Conservation (phyloP, 2,797 vertebrate genomes). For the Epinephelus malabaricus region DNA sequence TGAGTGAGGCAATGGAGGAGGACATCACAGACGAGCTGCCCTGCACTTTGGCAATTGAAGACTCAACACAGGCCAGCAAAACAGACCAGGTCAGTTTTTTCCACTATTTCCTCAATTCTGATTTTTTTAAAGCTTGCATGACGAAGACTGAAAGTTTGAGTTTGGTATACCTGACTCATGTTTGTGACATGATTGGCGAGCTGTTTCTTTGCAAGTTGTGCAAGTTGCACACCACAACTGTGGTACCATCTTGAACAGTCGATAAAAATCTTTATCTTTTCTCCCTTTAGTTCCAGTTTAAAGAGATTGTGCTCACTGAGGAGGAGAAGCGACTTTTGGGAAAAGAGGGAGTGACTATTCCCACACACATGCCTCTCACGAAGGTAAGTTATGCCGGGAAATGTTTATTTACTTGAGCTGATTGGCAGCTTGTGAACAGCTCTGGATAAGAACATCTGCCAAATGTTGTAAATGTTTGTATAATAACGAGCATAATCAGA, state of each 20-base stretch:
- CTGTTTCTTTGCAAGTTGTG: neutral
- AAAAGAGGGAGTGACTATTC: conserved; percentile 89
- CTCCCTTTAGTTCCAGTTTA: conserved; percentile 81
- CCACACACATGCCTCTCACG: conserved; percentile 89
- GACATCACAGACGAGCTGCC: conserved; percentile 77
- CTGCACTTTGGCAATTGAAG: conserved; percentile 85
- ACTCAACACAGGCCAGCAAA: conserved; percentile 48
- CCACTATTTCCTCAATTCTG: neutral
- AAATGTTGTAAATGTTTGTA: conserved; percentile 1
- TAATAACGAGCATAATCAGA: neutral
- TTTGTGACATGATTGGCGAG: neutral
- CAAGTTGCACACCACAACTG: neutral
- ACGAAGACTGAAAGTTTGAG: neutral
- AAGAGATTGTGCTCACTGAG: conserved; percentile 89
- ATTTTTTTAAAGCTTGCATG: neutral
- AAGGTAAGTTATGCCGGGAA: conserved; percentile 83
- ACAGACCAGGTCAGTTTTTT: conserved; percentile 73
- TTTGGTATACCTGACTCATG: neutral
- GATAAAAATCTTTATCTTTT: neutral
- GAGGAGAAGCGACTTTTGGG: conserved; percentile 91
- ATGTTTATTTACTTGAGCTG: neutral
- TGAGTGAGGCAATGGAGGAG: conserved; percentile 79
- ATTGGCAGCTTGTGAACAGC: neutral
- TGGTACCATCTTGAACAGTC: neutral
- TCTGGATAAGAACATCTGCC: neutral